Percentiles rank a stretch among this genome's conserved stretches.
phyloP scores from a whole-genome alignment of 2,888 invertebrate genomes.

The Polyommatus iphigenia region DNA sequence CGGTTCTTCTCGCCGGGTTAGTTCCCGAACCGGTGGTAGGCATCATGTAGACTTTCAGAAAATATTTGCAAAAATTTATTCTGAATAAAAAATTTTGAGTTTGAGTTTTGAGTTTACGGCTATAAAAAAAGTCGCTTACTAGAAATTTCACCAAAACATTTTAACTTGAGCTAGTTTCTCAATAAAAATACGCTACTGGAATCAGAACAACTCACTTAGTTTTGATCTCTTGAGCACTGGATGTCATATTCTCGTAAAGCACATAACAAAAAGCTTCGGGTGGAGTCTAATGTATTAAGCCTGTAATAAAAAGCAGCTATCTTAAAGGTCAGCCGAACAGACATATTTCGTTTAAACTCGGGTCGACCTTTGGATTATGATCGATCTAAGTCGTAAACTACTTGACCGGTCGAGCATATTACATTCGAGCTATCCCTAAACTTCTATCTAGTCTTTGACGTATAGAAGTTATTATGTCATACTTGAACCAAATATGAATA shows the following conservation, averaged over 20 bases:
- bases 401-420: conserved; percentile 15
- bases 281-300: conserved; percentile 12
- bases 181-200: not conserved
- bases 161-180: not conserved
- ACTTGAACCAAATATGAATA: too few relatives aligned
- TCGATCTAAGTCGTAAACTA: conserved; percentile 6
- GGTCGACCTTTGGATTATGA: conserved; percentile 15
- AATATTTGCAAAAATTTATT: too few relatives aligned
- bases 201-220: conserved; percentile 4
- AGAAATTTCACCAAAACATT: not conserved
- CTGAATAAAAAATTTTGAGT: too few relatives aligned
- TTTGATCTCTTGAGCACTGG: not conserved
- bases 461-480: not conserved
- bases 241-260: not conserved
- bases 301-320: conserved; percentile 28
- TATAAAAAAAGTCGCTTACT: not conserved
- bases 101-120: too few relatives aligned
- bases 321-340: conserved; percentile 1
- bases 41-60: too few relatives aligned
- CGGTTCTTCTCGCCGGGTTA: too few relatives aligned
- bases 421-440: not conserved
- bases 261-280: not conserved
- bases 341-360: conserved; percentile 29
- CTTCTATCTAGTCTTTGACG: not conserved
- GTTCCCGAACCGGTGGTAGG: too few relatives aligned